A percentile compares a stretch with the other conserved stretches of the same genome.
Evolutionary conservation across 1,140 invertebrate genomes (phyloP).

Genomic region (Holcopasites calliopsidis): DNA sequence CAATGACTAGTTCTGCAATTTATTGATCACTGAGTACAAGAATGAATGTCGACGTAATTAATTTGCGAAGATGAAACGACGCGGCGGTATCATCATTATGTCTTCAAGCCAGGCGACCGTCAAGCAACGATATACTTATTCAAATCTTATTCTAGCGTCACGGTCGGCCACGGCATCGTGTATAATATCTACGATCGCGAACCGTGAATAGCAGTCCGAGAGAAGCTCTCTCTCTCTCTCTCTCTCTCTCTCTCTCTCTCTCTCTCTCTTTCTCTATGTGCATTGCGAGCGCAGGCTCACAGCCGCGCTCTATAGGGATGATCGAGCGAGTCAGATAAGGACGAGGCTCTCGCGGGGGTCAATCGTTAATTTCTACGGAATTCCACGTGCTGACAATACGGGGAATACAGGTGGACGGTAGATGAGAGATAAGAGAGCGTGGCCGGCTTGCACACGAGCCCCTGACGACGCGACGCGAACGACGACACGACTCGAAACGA

Average conservation of each 20-base stretch:
- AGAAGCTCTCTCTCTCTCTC: too few species aligned
- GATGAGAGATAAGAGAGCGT: conserved; percentile 72
- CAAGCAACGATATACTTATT: conserved; percentile 62
- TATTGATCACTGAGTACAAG: not conserved
- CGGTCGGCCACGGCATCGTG: conserved; percentile 13
- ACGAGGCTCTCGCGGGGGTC: conserved; percentile 54
- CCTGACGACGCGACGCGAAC: conserved; percentile 68
- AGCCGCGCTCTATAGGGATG: conserved; percentile 47
- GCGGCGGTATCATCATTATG: conserved; percentile 1
- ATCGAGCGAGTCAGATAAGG: conserved; percentile 60
- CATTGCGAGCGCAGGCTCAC: too few species aligned
- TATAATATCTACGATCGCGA: conserved; percentile 55
- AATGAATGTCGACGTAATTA: not conserved
- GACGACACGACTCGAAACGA: conserved; percentile 73
- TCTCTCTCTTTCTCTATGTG: too few species aligned
- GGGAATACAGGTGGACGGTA: conserved; percentile 77
- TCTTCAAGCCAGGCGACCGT: conserved; percentile 26
- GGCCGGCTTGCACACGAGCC: conserved; percentile 63
- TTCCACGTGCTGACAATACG: conserved; percentile 72
- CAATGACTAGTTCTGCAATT: not conserved
- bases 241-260: too few species aligned
- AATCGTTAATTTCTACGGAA: conserved; percentile 75
- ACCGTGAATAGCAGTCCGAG: conserved; percentile 49
- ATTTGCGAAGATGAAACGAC: conserved; percentile 5
- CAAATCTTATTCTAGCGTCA: conserved; percentile 47